Evolutionary conservation across 2,113 vertebrate species (phyloP).

Genomic region (Poeciliopsis retropinna): DNA sequence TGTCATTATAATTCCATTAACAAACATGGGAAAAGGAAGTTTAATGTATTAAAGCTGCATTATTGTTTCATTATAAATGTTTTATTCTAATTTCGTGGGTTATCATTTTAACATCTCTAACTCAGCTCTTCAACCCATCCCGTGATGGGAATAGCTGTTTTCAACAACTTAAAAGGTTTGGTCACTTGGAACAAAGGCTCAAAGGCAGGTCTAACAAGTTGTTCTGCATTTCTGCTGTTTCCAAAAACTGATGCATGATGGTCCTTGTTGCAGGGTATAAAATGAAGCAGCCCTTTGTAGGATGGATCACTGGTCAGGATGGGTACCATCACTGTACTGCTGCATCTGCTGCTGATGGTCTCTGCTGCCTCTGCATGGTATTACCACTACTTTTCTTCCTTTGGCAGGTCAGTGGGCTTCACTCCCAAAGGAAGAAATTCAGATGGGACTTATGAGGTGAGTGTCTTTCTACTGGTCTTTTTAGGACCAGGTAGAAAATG

Average conservation of each 20-base stretch:
- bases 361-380: background rate
- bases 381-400: background rate
- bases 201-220: background rate
- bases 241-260: background rate
- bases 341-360: conserved; percentile 8
- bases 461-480: background rate
- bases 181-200: too few species aligned
- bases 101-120: too few species aligned
- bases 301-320: background rate
- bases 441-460: conserved; percentile 4
- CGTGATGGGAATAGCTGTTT: too few species aligned
- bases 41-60: too few species aligned
- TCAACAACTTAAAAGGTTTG: too few species aligned
- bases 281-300: background rate
- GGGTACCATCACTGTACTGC: conserved; percentile 16
- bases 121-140: too few species aligned
- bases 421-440: conserved; percentile 27
- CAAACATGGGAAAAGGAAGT: too few species aligned
- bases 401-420: conserved; percentile 39
- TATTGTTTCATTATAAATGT: too few species aligned
- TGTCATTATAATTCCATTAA: too few species aligned
- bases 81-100: too few species aligned
- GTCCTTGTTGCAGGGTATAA: background rate
- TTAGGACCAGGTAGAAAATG: too few species aligned
- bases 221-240: background rate